Conservation (phyloP, 2,113 vertebrate species). For the Leucopternis melanops region DNA sequence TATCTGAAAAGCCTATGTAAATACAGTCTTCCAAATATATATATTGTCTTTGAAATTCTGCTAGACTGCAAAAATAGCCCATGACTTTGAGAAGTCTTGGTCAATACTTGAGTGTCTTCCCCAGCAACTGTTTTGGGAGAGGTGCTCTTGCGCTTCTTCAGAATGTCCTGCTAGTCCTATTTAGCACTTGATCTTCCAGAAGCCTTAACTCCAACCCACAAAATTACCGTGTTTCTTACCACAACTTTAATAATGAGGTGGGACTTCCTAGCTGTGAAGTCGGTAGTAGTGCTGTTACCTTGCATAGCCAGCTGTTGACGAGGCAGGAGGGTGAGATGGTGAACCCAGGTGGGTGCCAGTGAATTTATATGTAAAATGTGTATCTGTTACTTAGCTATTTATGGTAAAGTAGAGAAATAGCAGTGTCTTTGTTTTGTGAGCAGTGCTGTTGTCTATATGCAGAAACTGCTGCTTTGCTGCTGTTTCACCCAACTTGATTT, state of each 20-base stretch:
- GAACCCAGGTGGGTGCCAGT: not conserved
- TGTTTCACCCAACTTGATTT: not conserved
- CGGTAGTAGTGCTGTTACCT: rapidly evolving
- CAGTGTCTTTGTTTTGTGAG: not conserved
- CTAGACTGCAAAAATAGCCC: not conserved
- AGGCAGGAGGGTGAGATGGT: not conserved
- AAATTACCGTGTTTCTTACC: not conserved
- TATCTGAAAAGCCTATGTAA: not conserved
- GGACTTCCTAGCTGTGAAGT: not conserved
- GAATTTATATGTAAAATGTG: not conserved
- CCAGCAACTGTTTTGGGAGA: not conserved
- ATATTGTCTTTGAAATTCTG: not conserved
- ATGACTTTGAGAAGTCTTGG: not conserved
- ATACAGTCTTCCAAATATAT: not conserved
- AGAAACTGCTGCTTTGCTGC: not conserved
- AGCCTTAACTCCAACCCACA: not conserved
- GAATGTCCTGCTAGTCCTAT: not conserved
- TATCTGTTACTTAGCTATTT: not conserved
- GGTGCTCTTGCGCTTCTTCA: not conserved
- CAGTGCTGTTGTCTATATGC: not conserved
- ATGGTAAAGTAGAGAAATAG: not conserved
- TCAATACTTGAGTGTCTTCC: not conserved
- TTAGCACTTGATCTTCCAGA: not conserved
- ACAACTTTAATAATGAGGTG: not conserved
- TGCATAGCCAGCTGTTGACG: not conserved